These are phyloP conservation scores for Apotomis capreana DNA, from an alignment of 2,888 invertebrate species.

Conservation along the genomic window DNA sequence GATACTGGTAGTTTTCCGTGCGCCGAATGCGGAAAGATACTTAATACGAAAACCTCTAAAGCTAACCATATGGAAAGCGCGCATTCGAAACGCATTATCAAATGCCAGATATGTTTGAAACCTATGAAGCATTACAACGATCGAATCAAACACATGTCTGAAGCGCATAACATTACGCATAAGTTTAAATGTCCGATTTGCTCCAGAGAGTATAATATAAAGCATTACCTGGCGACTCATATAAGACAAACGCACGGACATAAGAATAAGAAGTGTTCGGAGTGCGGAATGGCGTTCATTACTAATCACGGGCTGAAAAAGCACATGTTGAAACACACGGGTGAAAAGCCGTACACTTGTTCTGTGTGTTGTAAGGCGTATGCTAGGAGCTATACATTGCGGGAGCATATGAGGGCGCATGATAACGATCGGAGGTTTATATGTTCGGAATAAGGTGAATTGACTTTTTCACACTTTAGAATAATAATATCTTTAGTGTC, in stretches of 20 bases:
- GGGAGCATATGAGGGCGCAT: conserved; percentile 62
- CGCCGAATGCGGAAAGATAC: conserved; percentile 63
- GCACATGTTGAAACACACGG: conserved; percentile 74
- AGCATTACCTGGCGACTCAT: conserved; percentile 74
- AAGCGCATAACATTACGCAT: conserved; percentile 69
- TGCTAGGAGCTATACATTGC: conserved; percentile 59
- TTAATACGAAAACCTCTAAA: conserved; percentile 68
- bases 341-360: conserved; percentile 69
- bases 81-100: conserved; percentile 67
- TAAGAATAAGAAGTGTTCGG: conserved; percentile 74
- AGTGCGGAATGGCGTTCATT: conserved; percentile 78
- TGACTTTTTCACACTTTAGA: not conserved
- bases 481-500: too few species aligned
- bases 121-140: conserved; percentile 78
- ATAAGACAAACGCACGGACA: conserved; percentile 73
- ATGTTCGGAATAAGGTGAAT: conserved; percentile 20
- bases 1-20: conserved; percentile 73
- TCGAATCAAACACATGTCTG: conserved; percentile 75
- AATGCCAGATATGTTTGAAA: conserved; percentile 71
- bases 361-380: conserved; percentile 65
- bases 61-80: conserved; percentile 71
- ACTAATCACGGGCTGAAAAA: conserved; percentile 76
- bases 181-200: conserved; percentile 71
- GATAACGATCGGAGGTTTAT: conserved; percentile 46
- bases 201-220: conserved; percentile 67